Evolutionary conservation across 1,140 invertebrate species (phyloP), one percentile per base, ranked within the genome.

Genomic region (Zaprionus camerounensis): DNA sequence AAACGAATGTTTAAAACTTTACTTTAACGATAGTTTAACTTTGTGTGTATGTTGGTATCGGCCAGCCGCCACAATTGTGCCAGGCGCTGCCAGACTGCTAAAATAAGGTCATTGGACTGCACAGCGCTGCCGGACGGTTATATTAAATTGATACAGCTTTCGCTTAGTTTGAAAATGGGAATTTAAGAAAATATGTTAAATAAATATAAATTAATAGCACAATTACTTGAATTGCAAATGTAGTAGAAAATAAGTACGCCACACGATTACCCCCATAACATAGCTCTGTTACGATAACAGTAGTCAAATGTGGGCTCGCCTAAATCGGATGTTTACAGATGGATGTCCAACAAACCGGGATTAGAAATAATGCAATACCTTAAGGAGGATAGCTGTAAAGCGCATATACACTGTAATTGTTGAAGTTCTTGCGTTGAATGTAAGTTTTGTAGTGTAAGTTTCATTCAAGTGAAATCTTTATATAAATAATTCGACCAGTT

Each of bases 351-450:
- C 46, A 51, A 13, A 51, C 13, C 20, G 46, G 20, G 46, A 51
- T 22, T 51, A 51, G 13, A 51, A 51, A 51, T 51, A 51, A 51
- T 51, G 46, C 46, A 51, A 24, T 20, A 24, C 17, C 11, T 51
- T 22, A 11, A 11, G 13, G 1, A 1, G 11, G 4, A 24, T 51
- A 51, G 46, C 46, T 51, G 46, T 51, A 51, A 24, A 51, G 20
- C 11, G 3, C 12, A 20, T 13, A 13, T 51, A 51, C 46, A 13
- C 46, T 24, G 46, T 51, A 51, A 51, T 11, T 49, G 17, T 22
- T 20, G 17, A 3, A 49, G 22, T 13, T 24, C 2, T 24, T 51
- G 12, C 12, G 9, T 12, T 5, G 11, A 4, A 49, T 20, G 20
- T 20, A 20, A 20, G 20, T 20, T 20, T 49, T 49, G 2, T 7